phyloP scores from a whole-genome alignment of 2,797 vertebrate genomes.

The Peromyscus attwateri region DNA sequence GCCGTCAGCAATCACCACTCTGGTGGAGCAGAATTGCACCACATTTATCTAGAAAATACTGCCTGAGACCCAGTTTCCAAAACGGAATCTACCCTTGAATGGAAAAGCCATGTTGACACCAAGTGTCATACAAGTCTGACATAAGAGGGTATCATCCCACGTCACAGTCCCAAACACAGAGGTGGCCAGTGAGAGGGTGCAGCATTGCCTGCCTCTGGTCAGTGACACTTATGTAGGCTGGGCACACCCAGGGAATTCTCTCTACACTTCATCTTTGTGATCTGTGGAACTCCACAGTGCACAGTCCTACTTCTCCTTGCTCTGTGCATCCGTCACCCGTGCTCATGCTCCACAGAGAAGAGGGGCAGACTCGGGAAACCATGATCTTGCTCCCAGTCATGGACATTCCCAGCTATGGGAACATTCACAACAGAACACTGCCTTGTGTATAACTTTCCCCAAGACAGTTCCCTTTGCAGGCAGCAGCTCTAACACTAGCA shows the following conservation, averaged over 20 bases:
- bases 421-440: background rate
- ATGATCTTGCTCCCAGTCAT: background rate
- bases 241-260: background rate
- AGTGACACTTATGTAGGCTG: background rate
- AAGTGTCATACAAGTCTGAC: background rate
- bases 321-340: accelerated
- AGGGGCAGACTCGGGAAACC: background rate
- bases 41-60: slow-evolving; percentile 13
- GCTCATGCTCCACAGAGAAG: background rate
- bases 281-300: background rate
- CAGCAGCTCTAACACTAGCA: background rate
- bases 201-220: background rate
- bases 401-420: background rate
- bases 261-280: background rate
- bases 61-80: background rate
- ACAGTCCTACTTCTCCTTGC: background rate
- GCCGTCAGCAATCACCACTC: background rate
- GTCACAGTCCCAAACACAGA: background rate
- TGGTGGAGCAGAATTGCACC: background rate
- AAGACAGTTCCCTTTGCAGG: background rate
- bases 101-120: background rate
- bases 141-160: background rate
- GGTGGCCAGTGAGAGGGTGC: background rate
- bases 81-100: slow-evolving; percentile 15
- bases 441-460: background rate